Percentiles rank a stretch among this genome's conserved stretches.
Evolutionary conservation across 2,797 vertebrate species (phyloP).

Genomic region (Hippocampus kuda): DNA sequence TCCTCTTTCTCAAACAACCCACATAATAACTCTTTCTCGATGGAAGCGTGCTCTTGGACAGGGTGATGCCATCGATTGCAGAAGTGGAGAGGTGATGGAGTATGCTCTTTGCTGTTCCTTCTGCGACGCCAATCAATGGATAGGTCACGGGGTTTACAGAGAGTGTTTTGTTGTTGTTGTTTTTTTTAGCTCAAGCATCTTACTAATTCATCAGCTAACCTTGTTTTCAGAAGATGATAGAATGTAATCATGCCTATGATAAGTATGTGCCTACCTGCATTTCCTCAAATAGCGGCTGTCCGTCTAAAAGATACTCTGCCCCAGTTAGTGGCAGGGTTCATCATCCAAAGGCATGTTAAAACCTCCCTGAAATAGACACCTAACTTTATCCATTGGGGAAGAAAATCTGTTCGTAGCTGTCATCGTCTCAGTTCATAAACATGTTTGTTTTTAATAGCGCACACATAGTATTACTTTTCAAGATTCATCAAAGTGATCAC

Average conservation of each 20-base stretch:
- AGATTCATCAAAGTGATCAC: not conserved
- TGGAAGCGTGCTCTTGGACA: conserved; percentile 7
- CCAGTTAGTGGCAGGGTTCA: not conserved
- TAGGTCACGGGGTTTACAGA: conserved; percentile 21
- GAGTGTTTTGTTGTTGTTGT: conserved; percentile 8
- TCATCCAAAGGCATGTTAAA: not conserved
- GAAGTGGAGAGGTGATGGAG: conserved; percentile 37
- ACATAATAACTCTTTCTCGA: conserved; percentile 36
- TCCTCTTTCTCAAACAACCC: conserved; percentile 43
- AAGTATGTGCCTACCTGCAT: not conserved
- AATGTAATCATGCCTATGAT: conserved; percentile 3
- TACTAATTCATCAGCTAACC: conserved; percentile 21
- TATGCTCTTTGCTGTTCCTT: conserved; percentile 28
- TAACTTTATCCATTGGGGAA: not conserved
- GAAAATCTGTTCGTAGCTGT: not conserved
- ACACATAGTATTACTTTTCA: not conserved
- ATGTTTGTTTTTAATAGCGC: not conserved
- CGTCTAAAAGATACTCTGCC: not conserved
- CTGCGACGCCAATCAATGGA: conserved; percentile 27
- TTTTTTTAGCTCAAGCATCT: conserved; percentile 11
- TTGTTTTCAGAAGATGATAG: conserved; percentile 23
- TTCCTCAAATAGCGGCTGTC: not conserved
- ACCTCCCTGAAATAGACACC: not conserved
- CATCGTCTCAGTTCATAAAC: not conserved
- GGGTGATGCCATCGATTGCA: conserved; percentile 45